A percentile compares a stretch with the other conserved stretches of the same genome.
Evolutionary conservation across 2,113 vertebrate species (phyloP).

Genomic region (Corythornis cristatus): DNA sequence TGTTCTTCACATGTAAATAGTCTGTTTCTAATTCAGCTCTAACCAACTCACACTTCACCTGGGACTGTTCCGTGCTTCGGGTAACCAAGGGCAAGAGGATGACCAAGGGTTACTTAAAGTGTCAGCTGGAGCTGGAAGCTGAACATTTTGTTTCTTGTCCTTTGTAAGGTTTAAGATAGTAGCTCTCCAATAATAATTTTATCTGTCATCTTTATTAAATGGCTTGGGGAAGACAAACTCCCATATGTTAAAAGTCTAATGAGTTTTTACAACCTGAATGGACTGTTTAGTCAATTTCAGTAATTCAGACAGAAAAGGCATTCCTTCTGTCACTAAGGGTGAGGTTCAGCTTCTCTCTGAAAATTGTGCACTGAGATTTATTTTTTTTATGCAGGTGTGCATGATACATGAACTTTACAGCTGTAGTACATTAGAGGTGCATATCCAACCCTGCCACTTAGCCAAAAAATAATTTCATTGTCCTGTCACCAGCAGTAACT

Average conservation of each 20-base stretch:
- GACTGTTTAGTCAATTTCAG: neutral
- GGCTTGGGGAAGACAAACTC: neutral
- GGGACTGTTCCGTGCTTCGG: neutral
- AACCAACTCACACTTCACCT: neutral
- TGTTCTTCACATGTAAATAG: neutral
- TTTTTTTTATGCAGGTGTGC: neutral
- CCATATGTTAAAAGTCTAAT: neutral
- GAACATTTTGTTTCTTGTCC: neutral
- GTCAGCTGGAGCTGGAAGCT: neutral
- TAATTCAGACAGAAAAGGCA: neutral
- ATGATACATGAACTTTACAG: neutral
- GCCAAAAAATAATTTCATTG: neutral
- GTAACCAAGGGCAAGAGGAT: neutral
- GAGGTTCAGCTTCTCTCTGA: neutral
- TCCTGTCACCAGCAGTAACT: neutral
- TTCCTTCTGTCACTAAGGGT: constrained; percentile 13
- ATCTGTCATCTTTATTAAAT: accelerated
- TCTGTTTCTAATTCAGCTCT: neutral
- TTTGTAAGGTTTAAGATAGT: neutral
- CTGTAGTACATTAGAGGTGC: neutral
- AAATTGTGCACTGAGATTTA: neutral
- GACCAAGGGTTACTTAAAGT: neutral
- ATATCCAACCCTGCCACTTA: neutral
- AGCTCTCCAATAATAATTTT: neutral
- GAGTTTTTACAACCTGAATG: neutral